phyloP scores from a whole-genome alignment of 2,888 invertebrate genomes.

The Lampropteryx suffumata region DNA sequence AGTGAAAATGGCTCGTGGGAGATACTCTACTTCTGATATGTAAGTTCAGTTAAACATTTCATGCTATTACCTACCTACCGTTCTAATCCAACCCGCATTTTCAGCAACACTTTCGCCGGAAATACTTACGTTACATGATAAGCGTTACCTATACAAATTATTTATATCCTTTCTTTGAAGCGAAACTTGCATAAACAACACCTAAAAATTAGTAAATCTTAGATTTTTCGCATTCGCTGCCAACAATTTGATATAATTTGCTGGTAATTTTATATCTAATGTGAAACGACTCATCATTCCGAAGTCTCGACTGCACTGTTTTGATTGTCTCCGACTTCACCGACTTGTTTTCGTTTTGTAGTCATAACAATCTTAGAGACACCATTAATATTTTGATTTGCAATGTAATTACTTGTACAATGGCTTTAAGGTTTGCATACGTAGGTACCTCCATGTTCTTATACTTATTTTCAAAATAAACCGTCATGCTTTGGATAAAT shows the following conservation, averaged over 20 bases:
- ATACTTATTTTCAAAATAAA: too few relatives aligned
- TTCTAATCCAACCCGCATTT: conserved; percentile 1
- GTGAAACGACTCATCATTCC: conserved; percentile 17
- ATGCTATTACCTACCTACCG: too few relatives aligned
- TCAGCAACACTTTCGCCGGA: conserved; percentile 4
- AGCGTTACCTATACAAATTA: not conserved
- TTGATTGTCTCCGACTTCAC: conserved; percentile 26
- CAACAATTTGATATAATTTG: conserved; percentile 26
- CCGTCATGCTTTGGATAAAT: too few relatives aligned
- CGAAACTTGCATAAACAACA: not conserved
- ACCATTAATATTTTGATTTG: conserved; percentile 9
- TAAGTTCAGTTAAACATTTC: conserved; percentile 51
- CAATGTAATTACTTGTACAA: not conserved
- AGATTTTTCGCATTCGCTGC: conserved; percentile 25
- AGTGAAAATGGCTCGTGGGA: conserved; percentile 74
- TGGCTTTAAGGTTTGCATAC: too few relatives aligned
- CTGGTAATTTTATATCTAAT: conserved; percentile 15
- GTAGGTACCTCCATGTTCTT: too few relatives aligned
- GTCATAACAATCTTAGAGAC: conserved; percentile 24
- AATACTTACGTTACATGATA: not conserved
- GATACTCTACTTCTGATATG: conserved; percentile 77
- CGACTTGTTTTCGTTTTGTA: conserved; percentile 31
- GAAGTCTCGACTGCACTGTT: conserved; percentile 26
- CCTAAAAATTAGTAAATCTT: conserved; percentile 9
- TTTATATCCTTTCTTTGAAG: not conserved